Evolutionary conservation across 2,113 vertebrate genomes (phyloP).

Genomic region (Thamnophis sirtalis): DNA sequence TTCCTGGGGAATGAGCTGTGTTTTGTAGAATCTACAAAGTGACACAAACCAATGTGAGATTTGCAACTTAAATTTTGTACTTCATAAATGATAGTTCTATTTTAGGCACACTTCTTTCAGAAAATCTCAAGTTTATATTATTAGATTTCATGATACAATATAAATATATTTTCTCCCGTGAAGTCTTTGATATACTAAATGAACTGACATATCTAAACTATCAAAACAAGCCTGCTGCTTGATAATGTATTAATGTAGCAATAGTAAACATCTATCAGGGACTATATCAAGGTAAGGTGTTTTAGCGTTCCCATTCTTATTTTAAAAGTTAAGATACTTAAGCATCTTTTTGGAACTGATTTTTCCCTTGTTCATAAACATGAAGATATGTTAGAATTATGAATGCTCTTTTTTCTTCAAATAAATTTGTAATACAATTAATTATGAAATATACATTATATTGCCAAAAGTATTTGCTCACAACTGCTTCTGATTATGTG

Average conservation of each 20-base stretch:
- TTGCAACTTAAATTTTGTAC: not conserved
- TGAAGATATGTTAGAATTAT: not conserved
- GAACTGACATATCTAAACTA: not conserved
- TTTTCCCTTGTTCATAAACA: not conserved
- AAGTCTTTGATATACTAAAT: not conserved
- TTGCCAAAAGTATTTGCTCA: too few relatives aligned
- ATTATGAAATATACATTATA: not conserved
- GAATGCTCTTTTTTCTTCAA: not conserved
- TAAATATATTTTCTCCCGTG: not conserved
- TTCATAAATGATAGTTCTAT: constrained; percentile 2
- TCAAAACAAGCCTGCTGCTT: not conserved
- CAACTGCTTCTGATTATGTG: too few relatives aligned
- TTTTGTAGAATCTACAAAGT: constrained; percentile 51
- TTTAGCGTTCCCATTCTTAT: not conserved
- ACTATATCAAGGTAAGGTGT: not conserved
- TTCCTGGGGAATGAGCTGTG: constrained; percentile 66
- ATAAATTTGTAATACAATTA: not conserved
- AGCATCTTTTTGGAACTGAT: not conserved
- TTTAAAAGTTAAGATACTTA: not conserved
- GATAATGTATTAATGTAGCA: not conserved
- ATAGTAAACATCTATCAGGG: not conserved
- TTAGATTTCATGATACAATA: not conserved
- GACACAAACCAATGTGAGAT: not conserved
- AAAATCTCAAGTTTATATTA: not conserved
- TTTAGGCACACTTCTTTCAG: not conserved